A percentile compares a stretch with the other conserved stretches of the same genome.
phyloP scores from a whole-genome alignment of 2,797 vertebrate genomes.

The Pseudopleuronectes americanus region DNA sequence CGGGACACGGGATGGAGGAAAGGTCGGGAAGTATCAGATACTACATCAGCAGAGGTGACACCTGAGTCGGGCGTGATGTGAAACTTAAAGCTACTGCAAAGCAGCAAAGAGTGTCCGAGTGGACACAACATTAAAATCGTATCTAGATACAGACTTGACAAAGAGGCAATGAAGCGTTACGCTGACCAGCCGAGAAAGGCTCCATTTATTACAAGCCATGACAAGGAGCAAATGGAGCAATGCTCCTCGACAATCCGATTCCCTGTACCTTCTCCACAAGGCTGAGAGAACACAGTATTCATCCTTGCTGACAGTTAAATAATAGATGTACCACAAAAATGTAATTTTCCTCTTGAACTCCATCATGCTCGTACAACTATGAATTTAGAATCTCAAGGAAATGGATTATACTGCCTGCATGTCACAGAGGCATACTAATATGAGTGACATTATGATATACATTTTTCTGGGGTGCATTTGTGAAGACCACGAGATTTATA shows the following conservation, averaged over 20 bases:
- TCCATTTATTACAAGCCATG: slow-evolving; percentile 60
- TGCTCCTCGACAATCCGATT: slow-evolving; percentile 54
- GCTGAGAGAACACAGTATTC: slow-evolving; percentile 75
- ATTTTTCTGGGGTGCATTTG: slow-evolving; percentile 57
- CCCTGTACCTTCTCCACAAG: slow-evolving; percentile 62
- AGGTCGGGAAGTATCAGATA: slow-evolving; percentile 49
- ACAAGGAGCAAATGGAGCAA: slow-evolving; percentile 74
- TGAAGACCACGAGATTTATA: slow-evolving; percentile 67
- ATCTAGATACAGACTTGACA: slow-evolving; percentile 48
- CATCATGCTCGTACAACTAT: slow-evolving; percentile 70
- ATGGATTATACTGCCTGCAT: slow-evolving; percentile 61
- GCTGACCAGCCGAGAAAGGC: slow-evolving; percentile 54
- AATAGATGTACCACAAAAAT: slow-evolving; percentile 78
- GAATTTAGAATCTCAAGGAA: slow-evolving; percentile 70
- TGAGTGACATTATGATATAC: slow-evolving; percentile 69
- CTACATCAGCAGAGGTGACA: neutral
- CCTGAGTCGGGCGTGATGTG: slow-evolving; percentile 17
- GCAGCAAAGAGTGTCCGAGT: slow-evolving; percentile 50
- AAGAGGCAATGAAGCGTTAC: slow-evolving; percentile 48
- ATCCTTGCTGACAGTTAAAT: slow-evolving; percentile 81
- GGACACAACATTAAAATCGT: slow-evolving; percentile 58
- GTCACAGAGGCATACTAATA: slow-evolving; percentile 59
- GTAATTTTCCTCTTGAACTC: slow-evolving; percentile 75
- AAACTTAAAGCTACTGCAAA: slow-evolving; percentile 35
- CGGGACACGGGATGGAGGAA: slow-evolving; percentile 43